Conservation (phyloP, 2,113 vertebrate species). For the Perca schrenkii region DNA sequence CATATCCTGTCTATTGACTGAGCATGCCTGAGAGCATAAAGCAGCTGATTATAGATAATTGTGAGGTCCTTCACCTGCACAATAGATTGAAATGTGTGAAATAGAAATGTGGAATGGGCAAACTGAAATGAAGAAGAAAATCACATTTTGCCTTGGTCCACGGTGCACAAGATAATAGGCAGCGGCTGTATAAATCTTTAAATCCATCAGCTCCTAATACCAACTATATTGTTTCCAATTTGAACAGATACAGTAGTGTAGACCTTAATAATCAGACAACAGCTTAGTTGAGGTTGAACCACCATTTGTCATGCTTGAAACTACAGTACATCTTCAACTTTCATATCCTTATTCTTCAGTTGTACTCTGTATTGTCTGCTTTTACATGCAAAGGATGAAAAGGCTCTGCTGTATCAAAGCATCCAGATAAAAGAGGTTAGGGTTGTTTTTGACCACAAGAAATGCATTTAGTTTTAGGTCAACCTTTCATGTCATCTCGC, state of each 20-base stretch:
- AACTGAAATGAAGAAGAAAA: not conserved
- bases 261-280: too few relatives aligned
- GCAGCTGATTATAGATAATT: conserved; percentile 14
- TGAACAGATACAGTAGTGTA: not conserved
- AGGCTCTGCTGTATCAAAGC: conserved; percentile 3
- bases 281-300: not conserved
- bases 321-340: not conserved
- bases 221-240: not conserved
- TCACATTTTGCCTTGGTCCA: not conserved
- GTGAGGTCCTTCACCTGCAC: not conserved
- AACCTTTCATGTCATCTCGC: not conserved
- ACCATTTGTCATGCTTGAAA: not conserved
- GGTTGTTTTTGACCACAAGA: not conserved
- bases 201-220: not conserved
- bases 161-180: not conserved
- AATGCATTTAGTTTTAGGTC: conserved; percentile 4
- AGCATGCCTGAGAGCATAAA: not conserved
- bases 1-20: conserved; percentile 29
- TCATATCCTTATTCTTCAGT: not conserved
- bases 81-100: not conserved
- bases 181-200: not conserved
- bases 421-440: not conserved
- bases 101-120: conserved; percentile 1
- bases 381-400: not conserved
- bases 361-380: not conserved